Evolutionary conservation across 2,797 vertebrate genomes (phyloP), one percentile per base, ranked within the genome.

Genomic region (Myripristis jacobus): DNA sequence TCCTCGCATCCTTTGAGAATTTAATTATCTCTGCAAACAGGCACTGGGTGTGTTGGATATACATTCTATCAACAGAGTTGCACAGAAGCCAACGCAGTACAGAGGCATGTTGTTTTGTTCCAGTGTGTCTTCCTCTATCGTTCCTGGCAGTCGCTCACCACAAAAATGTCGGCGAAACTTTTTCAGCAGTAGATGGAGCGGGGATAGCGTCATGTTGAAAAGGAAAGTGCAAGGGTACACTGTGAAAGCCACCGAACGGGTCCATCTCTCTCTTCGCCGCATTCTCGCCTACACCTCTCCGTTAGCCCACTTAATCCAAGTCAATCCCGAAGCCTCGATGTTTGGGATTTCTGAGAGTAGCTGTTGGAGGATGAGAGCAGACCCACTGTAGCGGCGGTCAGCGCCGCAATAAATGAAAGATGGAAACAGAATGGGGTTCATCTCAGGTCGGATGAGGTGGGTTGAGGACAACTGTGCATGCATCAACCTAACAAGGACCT

Each of bases 11-110:
- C 91, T 90, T 89, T 91, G 89, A 93, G 91, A 90, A 92, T 92
- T 88, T 90, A 92, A 92, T 93, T 93, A 93, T 92, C 88, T 91
- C 75, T 19, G 85, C 91, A 91, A 91, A 92, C 89, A 92, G 90
- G 74, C 91, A 83, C 75, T 80, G 87, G 87, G 71, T 81, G 83
- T 80, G 82, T 69, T 81, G 82, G 80, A 86, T 84, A 82, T 90
- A 88, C 79, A 52, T 88, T 77, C 74, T 72, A 79, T 84, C 81
- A 76, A 62, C 47, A 27, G 66, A 82, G 79, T 61, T 78, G 70
- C 73, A 51, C 60, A n/a, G 67, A 56, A 83, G 86, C 81, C 84
- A 78, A 53, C 77, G 51, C 61, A 46, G 77, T 46, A 54, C 59
- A 43, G 69, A 79, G 75, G 62, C 75, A 31, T 54, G 69, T 66